phyloP scores from a whole-genome alignment of 2,113 vertebrate species.

The Pollachius pollachius region DNA sequence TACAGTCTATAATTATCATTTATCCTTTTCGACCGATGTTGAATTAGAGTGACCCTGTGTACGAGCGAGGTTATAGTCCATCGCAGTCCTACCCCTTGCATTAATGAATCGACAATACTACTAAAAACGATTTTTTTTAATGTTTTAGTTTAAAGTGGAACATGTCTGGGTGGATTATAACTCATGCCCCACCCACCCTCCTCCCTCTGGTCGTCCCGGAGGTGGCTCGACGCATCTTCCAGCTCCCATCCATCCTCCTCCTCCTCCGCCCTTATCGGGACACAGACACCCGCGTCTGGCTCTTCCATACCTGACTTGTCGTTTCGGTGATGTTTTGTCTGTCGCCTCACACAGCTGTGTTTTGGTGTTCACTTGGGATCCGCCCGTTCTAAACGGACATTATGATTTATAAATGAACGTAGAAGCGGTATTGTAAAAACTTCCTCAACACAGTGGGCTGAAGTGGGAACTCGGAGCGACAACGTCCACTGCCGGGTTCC shows the following conservation, averaged over 20 bases:
- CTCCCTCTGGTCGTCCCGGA: neutral
- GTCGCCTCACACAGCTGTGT: neutral
- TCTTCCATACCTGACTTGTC: neutral
- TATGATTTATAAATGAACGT: constrained; percentile 38
- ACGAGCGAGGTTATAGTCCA: too few species aligned
- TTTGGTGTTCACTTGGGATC: neutral
- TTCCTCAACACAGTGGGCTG: constrained; percentile 2
- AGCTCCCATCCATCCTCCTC: constrained; percentile 6
- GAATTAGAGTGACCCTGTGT: too few species aligned
- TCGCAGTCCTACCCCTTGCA: too few species aligned
- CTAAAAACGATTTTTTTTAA: too few species aligned
- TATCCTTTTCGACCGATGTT: too few species aligned
- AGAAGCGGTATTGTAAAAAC: constrained; percentile 18
- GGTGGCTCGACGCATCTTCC: constrained; percentile 35
- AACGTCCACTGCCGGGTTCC: neutral
- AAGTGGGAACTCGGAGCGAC: neutral
- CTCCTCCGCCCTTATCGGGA: neutral
- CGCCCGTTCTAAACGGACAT: constrained; percentile 4
- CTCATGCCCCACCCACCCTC: neutral
- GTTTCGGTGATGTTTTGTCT: neutral
- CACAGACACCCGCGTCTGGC: too few species aligned
- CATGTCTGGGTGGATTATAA: neutral
- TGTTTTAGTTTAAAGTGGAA: too few species aligned
- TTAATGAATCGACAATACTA: too few species aligned
- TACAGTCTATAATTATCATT: too few species aligned